Conservation (phyloP, 2,888 invertebrate genomes). For the Drosophila tanythrix region DNA sequence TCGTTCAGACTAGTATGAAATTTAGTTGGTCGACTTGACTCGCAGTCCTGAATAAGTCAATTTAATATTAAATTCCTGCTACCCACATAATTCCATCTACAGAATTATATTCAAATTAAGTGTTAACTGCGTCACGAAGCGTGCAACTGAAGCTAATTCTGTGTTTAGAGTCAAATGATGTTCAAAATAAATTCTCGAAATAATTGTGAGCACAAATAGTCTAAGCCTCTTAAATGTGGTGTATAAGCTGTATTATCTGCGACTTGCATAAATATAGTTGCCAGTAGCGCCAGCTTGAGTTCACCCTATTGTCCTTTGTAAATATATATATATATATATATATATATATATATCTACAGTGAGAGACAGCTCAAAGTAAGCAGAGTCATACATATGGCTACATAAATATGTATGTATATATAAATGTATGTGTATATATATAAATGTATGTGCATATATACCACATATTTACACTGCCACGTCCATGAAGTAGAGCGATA, state of each 20-base stretch:
- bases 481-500: slow-evolving; percentile 26
- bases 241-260: not conserved
- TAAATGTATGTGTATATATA: not conserved
- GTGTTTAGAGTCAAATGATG: not conserved
- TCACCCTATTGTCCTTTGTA: not conserved
- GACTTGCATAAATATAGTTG: not conserved
- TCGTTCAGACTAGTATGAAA: not conserved
- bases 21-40: not conserved
- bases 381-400: too few relatives aligned
- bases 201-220: not conserved
- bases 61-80: not conserved
- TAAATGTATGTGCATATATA: not conserved
- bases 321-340: not conserved
- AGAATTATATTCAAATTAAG: not conserved
- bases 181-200: not conserved
- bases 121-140: not conserved
- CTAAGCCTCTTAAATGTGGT: slow-evolving; percentile 2
- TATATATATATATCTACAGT: not conserved
- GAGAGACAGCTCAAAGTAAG: too few relatives aligned
- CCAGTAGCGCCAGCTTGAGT: not conserved
- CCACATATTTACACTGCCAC: slow-evolving; percentile 24
- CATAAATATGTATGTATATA: not conserved
- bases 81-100: not conserved
- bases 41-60: not conserved
- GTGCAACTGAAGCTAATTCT: not conserved